A percentile compares a stretch with the other conserved stretches of the same genome.
phyloP scores from a whole-genome alignment of 2,113 vertebrate genomes.

The Sardina pilchardus region DNA sequence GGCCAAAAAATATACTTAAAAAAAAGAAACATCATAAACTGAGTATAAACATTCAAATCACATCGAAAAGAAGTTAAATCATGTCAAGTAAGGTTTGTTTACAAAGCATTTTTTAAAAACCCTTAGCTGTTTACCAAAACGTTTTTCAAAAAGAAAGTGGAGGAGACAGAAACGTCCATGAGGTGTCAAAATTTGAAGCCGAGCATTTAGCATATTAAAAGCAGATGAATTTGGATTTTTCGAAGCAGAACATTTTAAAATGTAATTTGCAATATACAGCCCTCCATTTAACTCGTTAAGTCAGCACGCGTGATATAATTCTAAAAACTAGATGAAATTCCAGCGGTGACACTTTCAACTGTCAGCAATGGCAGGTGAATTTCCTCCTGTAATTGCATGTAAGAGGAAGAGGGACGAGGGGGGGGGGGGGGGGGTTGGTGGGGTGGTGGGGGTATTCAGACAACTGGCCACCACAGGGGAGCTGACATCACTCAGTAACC shows the following conservation, averaged over 20 bases:
- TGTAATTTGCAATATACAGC: not conserved
- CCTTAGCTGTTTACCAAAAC: no score
- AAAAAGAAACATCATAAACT: not conserved
- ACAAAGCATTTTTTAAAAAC: no score
- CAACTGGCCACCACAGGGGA: slow-evolving; percentile 30
- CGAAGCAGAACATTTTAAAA: not conserved
- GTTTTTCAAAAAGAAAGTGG: not conserved
- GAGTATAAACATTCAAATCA: not conserved
- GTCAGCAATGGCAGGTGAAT: slow-evolving; percentile 11
- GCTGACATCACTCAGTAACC: slow-evolving; percentile 36
- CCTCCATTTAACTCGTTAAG: not conserved
- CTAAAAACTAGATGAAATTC: slow-evolving; percentile 1
- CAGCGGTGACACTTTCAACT: not conserved
- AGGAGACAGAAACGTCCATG: no score
- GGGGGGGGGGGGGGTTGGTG: no score
- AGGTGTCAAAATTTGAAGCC: no score
- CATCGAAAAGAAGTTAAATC: no score
- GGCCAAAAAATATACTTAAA: no score
- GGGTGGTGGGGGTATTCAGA: not conserved
- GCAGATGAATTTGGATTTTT: no score
- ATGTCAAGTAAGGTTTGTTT: no score
- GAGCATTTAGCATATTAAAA: no score
- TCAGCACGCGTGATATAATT: not conserved
- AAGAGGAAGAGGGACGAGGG: not conserved
- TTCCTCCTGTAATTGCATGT: not conserved